Percentiles rank a stretch among this genome's conserved stretches.
These are phyloP conservation scores for Lasioglossum leucozonium DNA, from an alignment of 2,888 invertebrate genomes.

Conservation along the genomic window DNA sequence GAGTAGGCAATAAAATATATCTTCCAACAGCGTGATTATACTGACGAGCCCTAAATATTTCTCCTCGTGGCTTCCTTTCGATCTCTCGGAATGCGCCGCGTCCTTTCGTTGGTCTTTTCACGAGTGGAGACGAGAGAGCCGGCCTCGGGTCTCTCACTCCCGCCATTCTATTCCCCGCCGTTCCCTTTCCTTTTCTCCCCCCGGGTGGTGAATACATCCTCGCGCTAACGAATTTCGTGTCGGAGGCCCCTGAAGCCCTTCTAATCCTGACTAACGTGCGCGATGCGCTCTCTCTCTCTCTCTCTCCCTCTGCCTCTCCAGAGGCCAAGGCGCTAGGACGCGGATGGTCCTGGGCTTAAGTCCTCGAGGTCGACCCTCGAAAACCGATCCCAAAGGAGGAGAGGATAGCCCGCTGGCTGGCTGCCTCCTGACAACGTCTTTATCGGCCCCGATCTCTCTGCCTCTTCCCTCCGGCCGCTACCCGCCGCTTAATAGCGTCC, in stretches of 20 bases:
- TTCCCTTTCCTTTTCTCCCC: slow-evolving; percentile 13
- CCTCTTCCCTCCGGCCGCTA: slow-evolving; percentile 23
- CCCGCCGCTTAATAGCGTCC: slow-evolving; percentile 63
- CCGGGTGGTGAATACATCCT: slow-evolving; percentile 51
- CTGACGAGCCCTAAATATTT: slow-evolving; percentile 66
- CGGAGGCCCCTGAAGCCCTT: slow-evolving; percentile 54
- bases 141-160: slow-evolving; percentile 10
- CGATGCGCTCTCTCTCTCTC: slow-evolving; percentile 15
- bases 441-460: slow-evolving; percentile 50
- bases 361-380: slow-evolving; percentile 25
- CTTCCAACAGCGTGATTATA: slow-evolving; percentile 59
- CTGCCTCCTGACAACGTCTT: slow-evolving; percentile 63
- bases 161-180: slow-evolving; percentile 9
- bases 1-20: slow-evolving; percentile 63
- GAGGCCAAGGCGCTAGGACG: slow-evolving; percentile 37
- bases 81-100: slow-evolving; percentile 57
- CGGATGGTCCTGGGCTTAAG: slow-evolving; percentile 42
- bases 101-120: slow-evolving; percentile 40
- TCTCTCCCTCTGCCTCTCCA: background rate
- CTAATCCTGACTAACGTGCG: slow-evolving; percentile 77
- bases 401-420: slow-evolving; percentile 21
- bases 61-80: slow-evolving; percentile 62
- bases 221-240: slow-evolving; percentile 71
- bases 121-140: background rate
- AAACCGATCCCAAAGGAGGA: slow-evolving; percentile 48